phyloP scores from a whole-genome alignment of 2,113 vertebrate genomes.

The Sclerurus mexicanus region DNA sequence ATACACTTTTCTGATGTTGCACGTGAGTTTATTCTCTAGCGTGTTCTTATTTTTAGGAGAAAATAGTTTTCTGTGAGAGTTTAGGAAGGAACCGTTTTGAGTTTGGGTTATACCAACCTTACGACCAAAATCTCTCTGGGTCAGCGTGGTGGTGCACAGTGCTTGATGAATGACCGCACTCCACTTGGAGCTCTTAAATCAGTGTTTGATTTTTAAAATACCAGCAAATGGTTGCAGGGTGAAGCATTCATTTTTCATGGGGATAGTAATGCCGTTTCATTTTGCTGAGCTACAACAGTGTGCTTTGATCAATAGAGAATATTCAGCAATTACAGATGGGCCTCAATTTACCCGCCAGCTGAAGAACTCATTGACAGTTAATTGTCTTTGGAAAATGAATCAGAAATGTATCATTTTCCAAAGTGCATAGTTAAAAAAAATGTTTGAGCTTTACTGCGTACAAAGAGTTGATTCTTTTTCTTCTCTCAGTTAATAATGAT shows the following conservation, averaged over 20 bases:
- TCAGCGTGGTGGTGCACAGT: background rate
- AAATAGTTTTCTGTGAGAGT: background rate
- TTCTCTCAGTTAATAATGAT: background rate
- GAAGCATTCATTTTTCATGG: background rate
- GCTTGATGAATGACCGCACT: background rate
- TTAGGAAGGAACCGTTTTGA: fast-evolving
- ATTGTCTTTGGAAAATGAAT: background rate
- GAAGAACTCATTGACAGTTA: background rate
- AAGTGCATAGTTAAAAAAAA: background rate
- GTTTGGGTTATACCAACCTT: background rate
- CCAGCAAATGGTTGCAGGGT: background rate
- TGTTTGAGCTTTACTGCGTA: background rate
- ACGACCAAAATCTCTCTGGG: background rate
- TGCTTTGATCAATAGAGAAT: background rate
- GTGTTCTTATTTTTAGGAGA: background rate
- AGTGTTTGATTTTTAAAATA: background rate
- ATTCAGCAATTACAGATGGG: background rate
- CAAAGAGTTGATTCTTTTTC: background rate
- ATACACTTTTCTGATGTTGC: background rate
- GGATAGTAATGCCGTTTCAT: background rate
- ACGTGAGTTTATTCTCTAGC: background rate
- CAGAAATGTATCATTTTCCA: background rate
- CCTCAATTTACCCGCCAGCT: background rate
- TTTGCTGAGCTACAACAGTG: background rate
- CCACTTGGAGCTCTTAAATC: background rate